phyloP scores from a whole-genome alignment of 2,797 vertebrate species.

The Nannoperca obscura region DNA sequence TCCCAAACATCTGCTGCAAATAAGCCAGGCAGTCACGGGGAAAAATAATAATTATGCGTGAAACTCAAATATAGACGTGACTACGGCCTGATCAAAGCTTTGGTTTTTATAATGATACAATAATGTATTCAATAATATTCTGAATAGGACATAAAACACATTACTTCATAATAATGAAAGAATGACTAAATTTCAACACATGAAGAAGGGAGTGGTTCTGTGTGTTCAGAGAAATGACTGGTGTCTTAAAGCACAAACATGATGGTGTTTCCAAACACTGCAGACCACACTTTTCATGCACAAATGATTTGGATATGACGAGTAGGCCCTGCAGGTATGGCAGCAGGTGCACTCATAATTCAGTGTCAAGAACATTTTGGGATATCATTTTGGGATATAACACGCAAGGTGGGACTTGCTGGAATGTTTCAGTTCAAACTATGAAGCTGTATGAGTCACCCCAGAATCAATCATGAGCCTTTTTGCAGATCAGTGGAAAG shows the following conservation, averaged over 20 bases:
- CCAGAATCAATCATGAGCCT: conserved; percentile 27
- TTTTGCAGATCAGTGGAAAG: conserved; percentile 41
- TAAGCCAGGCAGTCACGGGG: conserved; percentile 52
- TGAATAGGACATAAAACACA: conserved; percentile 24
- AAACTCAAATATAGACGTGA: conserved; percentile 58
- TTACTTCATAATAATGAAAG: conserved; percentile 9
- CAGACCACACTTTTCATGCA: neutral
- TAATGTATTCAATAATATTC: conserved; percentile 15
- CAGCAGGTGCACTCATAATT: conserved; percentile 15
- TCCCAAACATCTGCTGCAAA: conserved; percentile 80
- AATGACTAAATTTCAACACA: conserved; percentile 20
- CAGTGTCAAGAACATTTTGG: neutral
- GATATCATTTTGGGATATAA: neutral
- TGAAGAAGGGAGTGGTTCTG: conserved; percentile 26
- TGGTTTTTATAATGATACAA: conserved; percentile 33
- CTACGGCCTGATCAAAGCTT: conserved; percentile 47
- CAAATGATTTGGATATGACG: conserved; percentile 8
- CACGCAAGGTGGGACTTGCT: conserved; percentile 12
- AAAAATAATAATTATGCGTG: conserved; percentile 61
- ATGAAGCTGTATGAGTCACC: conserved; percentile 33
- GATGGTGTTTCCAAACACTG: neutral
- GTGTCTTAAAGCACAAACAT: neutral
- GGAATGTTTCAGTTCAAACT: conserved; percentile 17
- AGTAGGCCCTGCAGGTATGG: conserved; percentile 15
- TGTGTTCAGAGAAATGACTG: conserved; percentile 10